Conservation (phyloP, 2,797 vertebrate species). For the Pempheris klunzingeri region DNA sequence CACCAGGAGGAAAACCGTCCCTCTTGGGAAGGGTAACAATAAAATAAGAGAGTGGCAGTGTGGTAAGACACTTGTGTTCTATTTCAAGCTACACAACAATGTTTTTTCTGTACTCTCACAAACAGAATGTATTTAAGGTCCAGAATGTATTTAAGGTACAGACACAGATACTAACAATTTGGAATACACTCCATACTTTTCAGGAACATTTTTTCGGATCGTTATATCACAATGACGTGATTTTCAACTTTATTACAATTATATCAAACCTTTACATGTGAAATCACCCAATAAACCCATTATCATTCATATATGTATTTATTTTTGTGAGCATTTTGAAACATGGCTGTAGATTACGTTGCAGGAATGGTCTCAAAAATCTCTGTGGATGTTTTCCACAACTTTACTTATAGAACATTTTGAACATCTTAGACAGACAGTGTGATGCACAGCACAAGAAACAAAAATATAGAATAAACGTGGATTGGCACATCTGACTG, state of each 20-base stretch:
- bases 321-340: not conserved
- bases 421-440: too few species aligned
- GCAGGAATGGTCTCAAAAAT: not conserved
- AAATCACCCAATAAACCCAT: not conserved
- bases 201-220: too few species aligned
- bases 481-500: too few species aligned
- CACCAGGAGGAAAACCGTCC: constrained; percentile 5
- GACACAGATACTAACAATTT: not conserved
- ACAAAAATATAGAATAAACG: too few species aligned
- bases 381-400: not conserved
- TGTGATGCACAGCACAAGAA: too few species aligned
- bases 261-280: not conserved
- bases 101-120: not conserved
- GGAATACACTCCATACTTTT: too few species aligned
- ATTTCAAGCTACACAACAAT: constrained; percentile 28
- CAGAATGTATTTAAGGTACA: too few species aligned
- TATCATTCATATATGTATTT: not conserved
- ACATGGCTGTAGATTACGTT: not conserved
- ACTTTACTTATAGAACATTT: too few species aligned
- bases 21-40: constrained; percentile 11
- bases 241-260: not conserved
- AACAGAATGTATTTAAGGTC: not conserved
- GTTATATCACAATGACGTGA: not conserved
- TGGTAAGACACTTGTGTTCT: constrained; percentile 1
- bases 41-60: constrained; percentile 1